Conservation (phyloP, 2,888 invertebrate genomes). For the Marasmarcha lunaedactyla region DNA sequence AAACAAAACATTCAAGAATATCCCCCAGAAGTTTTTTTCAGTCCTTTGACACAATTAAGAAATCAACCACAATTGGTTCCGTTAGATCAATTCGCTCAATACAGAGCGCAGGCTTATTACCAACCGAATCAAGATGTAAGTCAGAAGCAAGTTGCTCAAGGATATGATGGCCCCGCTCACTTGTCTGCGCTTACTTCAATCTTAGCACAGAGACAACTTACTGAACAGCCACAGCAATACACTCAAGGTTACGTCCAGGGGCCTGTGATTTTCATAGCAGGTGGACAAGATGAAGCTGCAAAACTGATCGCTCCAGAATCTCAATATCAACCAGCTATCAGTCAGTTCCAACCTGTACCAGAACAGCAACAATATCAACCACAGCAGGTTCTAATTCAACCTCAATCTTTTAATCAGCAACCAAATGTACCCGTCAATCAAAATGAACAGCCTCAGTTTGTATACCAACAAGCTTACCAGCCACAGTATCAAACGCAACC, state of each 20-base stretch:
- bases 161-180: slow-evolving; percentile 45
- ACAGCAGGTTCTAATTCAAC: slow-evolving; percentile 27
- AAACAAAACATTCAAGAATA: slow-evolving; percentile 53
- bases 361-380: slow-evolving; percentile 22
- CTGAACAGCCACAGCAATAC: slow-evolving; percentile 17
- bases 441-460: slow-evolving; percentile 16
- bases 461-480: slow-evolving; percentile 18
- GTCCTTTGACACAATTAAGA: slow-evolving; percentile 44
- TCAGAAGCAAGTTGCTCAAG: slow-evolving; percentile 30
- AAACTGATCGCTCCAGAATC: slow-evolving; percentile 15
- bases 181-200: slow-evolving; percentile 49
- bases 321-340: slow-evolving; percentile 19
- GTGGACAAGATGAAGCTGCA: slow-evolving; percentile 10
- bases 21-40: slow-evolving; percentile 48
- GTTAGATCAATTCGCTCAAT: slow-evolving; percentile 32
- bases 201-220: slow-evolving; percentile 30
- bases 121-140: slow-evolving; percentile 28
- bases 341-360: slow-evolving; percentile 15
- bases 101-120: slow-evolving; percentile 32
- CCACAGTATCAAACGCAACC: slow-evolving; percentile 19
- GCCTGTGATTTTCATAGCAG: neutral
- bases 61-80: slow-evolving; percentile 41
- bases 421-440: slow-evolving; percentile 15
- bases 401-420: slow-evolving; percentile 19
- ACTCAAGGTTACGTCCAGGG: slow-evolving; percentile 13